phyloP scores from a whole-genome alignment of 2,113 vertebrate genomes.

The Pedionomus torquatus region DNA sequence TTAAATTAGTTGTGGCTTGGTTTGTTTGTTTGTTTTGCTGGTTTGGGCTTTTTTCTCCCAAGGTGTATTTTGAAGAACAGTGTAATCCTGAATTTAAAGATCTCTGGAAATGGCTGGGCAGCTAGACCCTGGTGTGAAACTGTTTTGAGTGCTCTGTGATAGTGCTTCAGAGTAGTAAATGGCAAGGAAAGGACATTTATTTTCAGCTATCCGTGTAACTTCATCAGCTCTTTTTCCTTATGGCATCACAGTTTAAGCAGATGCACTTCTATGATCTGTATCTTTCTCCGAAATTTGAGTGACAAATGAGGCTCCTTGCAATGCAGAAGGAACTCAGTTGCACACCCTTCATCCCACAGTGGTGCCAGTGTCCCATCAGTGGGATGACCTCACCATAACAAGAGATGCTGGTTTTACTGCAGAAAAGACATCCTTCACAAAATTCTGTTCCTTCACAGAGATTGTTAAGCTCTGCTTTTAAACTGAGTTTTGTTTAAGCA shows the following conservation, averaged over 20 bases:
- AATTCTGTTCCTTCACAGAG: accelerated
- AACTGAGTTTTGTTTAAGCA: neutral
- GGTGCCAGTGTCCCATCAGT: neutral
- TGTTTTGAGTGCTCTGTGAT: neutral
- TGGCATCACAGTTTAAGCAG: neutral
- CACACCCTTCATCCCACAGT: neutral
- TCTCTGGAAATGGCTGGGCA: neutral
- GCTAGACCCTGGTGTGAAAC: neutral
- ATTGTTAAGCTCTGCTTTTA: neutral
- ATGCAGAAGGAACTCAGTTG: neutral
- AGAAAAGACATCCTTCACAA: neutral
- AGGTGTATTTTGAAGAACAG: neutral
- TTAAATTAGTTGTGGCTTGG: neutral
- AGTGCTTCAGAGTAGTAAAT: neutral
- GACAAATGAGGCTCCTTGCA: neutral
- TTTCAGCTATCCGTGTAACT: neutral
- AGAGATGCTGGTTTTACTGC: neutral
- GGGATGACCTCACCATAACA: neutral
- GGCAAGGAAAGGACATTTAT: neutral
- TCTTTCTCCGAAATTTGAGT: neutral
- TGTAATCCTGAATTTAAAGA: neutral
- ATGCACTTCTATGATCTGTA: neutral
- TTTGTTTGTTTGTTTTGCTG: neutral
- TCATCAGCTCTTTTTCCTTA: neutral
- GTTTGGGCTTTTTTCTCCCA: neutral